Conservation (phyloP, 2,113 vertebrate genomes). For the Laterallus jamaicensis region DNA sequence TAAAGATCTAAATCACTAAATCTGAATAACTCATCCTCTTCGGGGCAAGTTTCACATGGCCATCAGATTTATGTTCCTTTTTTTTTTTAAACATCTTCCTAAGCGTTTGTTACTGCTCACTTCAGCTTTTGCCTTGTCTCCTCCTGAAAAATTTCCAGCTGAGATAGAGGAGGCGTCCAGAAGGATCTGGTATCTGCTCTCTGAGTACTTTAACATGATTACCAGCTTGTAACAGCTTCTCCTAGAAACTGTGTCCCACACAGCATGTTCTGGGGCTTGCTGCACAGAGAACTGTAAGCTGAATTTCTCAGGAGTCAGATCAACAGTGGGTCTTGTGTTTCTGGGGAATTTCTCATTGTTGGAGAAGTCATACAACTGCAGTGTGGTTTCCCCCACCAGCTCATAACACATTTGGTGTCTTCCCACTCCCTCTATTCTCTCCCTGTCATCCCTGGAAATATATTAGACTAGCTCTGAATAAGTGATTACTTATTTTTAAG, state of each 20-base stretch:
- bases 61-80: neutral
- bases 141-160: neutral
- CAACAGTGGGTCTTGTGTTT: neutral
- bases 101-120: neutral
- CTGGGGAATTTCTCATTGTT: neutral
- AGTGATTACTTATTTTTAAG: neutral
- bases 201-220: neutral
- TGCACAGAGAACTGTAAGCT: neutral
- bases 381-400: neutral
- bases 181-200: neutral
- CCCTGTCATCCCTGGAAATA: neutral
- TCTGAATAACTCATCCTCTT: neutral
- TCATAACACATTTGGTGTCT: neutral
- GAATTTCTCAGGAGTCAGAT: neutral
- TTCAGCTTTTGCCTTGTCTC: neutral
- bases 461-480: neutral
- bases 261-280: neutral
- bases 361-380: neutral
- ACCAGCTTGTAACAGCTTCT: neutral
- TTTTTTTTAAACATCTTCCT: neutral
- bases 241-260: neutral
- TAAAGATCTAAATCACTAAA: neutral
- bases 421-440: neutral
- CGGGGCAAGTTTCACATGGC: neutral
- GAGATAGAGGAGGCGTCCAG: neutral